A percentile compares a stretch with the other conserved stretches of the same genome.
Conservation (phyloP, 1,140 invertebrate species). For the Drosophila pseudoananassae region DNA sequence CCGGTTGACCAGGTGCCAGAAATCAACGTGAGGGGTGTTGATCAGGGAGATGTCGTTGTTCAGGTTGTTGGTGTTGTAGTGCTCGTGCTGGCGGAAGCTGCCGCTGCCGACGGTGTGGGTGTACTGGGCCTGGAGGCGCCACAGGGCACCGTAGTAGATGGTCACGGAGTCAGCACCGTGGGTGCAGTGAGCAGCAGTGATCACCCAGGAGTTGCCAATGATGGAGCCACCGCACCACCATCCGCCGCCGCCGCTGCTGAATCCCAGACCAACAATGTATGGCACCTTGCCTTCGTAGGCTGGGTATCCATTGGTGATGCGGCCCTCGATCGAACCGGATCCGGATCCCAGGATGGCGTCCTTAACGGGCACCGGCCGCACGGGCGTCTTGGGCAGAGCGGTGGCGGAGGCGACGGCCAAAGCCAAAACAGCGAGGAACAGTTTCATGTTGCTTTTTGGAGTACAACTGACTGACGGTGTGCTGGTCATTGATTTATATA, state of each 20-base stretch:
- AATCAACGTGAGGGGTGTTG: slow-evolving; percentile 15
- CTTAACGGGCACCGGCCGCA: slow-evolving; percentile 5
- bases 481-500: slow-evolving; percentile 32
- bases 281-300: slow-evolving; percentile 84
- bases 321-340: slow-evolving; percentile 33
- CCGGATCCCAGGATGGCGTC: slow-evolving; percentile 1
- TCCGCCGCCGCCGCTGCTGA: slow-evolving; percentile 83
- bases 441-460: slow-evolving; percentile 18
- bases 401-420: slow-evolving; percentile 5
- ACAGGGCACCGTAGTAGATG: slow-evolving; percentile 32
- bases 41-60: slow-evolving; percentile 42
- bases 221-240: slow-evolving; percentile 86
- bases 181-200: slow-evolving; percentile 74
- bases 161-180: slow-evolving; percentile 20
- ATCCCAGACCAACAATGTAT: slow-evolving; percentile 78
- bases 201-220: slow-evolving; percentile 85
- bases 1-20: slow-evolving; percentile 22
- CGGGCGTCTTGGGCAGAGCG: slow-evolving; percentile 1
- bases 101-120: slow-evolving; percentile 24
- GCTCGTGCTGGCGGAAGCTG: slow-evolving; percentile 9
- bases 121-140: slow-evolving; percentile 21
- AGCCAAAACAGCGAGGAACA: slow-evolving; percentile 18
- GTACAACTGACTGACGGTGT: slow-evolving; percentile 7
- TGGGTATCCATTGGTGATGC: slow-evolving; percentile 48
- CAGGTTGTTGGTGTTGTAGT: slow-evolving; percentile 16